Conservation (phyloP, 2,888 invertebrate species). For the Agriopis aurantiaria region DNA sequence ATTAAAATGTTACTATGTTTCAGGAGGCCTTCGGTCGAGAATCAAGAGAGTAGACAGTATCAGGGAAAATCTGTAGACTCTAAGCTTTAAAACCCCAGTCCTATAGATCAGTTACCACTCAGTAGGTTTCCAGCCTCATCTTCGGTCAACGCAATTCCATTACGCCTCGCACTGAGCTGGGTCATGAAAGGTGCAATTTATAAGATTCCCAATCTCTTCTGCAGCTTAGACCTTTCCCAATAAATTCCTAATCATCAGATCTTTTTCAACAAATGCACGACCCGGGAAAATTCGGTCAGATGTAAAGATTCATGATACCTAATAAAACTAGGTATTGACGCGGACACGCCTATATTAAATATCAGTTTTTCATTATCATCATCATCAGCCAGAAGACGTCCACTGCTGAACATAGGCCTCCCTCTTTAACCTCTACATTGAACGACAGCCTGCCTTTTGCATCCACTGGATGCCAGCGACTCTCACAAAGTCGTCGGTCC, state of each 20-base stretch:
- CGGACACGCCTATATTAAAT: not conserved
- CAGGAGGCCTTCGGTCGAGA: too few species aligned
- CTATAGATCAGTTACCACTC: not conserved
- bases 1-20: too few species aligned
- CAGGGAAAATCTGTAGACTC: too few species aligned
- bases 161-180: constrained; percentile 30
- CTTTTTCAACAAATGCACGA: constrained; percentile 55
- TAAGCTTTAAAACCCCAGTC: too few species aligned
- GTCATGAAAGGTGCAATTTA: constrained; percentile 52
- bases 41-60: too few species aligned
- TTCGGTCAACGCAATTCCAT: constrained; percentile 41
- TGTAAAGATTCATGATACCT: constrained; percentile 37
- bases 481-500: too few species aligned
- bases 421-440: too few species aligned
- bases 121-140: constrained; percentile 14
- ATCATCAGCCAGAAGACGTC: too few species aligned
- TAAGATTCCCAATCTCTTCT: constrained; percentile 54
- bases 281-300: constrained; percentile 51
- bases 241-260: constrained; percentile 63
- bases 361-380: too few species aligned
- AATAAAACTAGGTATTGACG: not conserved
- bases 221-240: constrained; percentile 55
- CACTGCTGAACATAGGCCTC: too few species aligned
- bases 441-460: too few species aligned
- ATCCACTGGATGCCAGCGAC: too few species aligned